A percentile compares a stretch with the other conserved stretches of the same genome.
phyloP scores from a whole-genome alignment of 2,888 invertebrate species.

The Seira sanloemensis region DNA sequence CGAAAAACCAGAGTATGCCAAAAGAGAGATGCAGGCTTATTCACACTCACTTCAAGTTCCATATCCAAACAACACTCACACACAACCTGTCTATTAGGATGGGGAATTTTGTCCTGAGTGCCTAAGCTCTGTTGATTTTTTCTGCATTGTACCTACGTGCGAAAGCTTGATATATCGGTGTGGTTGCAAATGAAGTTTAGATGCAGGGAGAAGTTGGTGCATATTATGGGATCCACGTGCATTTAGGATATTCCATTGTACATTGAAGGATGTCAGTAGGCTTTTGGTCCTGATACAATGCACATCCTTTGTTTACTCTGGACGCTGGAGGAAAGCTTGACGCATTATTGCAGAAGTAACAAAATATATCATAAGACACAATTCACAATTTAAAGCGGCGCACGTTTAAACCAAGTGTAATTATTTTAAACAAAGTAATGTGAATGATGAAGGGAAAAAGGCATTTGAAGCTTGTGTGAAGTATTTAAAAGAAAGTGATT shows the following conservation, averaged over 20 bases:
- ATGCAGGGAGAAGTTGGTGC: conserved; percentile 1
- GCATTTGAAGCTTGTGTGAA: background rate
- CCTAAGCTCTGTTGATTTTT: background rate
- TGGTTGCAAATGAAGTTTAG: background rate
- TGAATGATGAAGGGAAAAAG: background rate
- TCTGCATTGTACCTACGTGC: conserved; percentile 4
- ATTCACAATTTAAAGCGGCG: background rate
- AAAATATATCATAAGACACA: conserved; percentile 1
- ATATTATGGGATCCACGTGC: conserved; percentile 67
- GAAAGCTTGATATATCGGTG: background rate
- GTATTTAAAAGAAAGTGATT: background rate
- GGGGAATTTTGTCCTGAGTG: background rate
- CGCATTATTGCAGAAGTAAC: conserved; percentile 4
- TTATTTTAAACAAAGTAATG: background rate
- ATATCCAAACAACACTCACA: conserved; percentile 23
- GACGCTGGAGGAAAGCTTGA: conserved; percentile 17
- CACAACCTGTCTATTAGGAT: conserved; percentile 54
- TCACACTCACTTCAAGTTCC: conserved; percentile 52
- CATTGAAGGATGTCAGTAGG: conserved; percentile 72
- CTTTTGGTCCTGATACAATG: conserved; percentile 64
- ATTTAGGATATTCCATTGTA: conserved; percentile 60
- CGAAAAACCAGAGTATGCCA: conserved; percentile 59
- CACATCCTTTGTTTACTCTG: conserved; percentile 62
- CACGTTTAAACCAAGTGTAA: background rate
- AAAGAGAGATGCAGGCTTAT: conserved; percentile 42